Evolutionary conservation across 1,140 invertebrate species (phyloP), one percentile per base, ranked within the genome.

Genomic region (Meloidogyne chitwoodi): DNA sequence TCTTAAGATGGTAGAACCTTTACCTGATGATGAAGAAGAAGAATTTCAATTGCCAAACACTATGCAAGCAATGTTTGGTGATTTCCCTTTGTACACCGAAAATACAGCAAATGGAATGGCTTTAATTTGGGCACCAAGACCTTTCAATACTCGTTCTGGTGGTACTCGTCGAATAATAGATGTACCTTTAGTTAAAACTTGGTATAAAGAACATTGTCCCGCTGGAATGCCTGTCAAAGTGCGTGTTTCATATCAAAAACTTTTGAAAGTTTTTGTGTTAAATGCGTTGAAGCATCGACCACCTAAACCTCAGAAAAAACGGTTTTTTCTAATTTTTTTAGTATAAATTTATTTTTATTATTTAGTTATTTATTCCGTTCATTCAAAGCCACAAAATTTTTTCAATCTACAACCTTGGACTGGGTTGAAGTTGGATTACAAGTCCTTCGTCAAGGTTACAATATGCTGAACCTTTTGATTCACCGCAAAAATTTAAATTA

Each of bases 401-500:
- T 99, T 90, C 96, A 99, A 91, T 95, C 94, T 0, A 99, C 97
- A 19, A 96, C 95, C 0, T 89, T 99, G 74, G 97, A 99, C 89
- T 99, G 97, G 97, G 96, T 99, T 1, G 97, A 99, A 89, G 95
- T 95, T 70, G 96, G 96, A 31, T 88, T 99, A 8, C 93, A 96
- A 90, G 97, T 99, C 0, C 98, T 97, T 87, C 91, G 96, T 16
- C 97, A 99, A 88, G 97, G 97, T 16, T 99, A 99, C 89, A 99
- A 99, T 88, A 99, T 99, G 97, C 89, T 99, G 12, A 99, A 99
- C 88, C 89, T 99, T 56, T 89, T 99, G 65, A 99, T 99, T 87
- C 97, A 99, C 89, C 92, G 97, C 67, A 99, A 99, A 88, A 99
- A 99, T 89, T 91, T 99, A 11, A 99, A 99, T 87, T 99, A 99